These are phyloP conservation scores for Tanypteryx hageni DNA, from an alignment of 2,888 invertebrate species.

Conservation along the genomic window DNA sequence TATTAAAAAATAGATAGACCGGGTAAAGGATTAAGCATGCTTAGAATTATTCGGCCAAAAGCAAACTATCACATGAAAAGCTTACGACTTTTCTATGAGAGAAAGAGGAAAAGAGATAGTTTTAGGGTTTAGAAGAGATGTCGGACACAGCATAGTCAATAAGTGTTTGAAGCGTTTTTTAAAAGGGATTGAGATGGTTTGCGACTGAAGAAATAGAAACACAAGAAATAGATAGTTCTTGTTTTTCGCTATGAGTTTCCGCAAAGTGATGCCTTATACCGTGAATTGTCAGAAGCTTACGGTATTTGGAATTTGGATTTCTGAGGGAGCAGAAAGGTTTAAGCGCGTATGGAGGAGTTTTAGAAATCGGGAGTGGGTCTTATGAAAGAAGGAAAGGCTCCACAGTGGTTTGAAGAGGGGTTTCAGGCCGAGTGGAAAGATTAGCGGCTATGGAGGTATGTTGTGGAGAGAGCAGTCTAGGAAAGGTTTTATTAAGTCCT, in stretches of 20 bases:
- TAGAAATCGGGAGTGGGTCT: slow-evolving; percentile 25
- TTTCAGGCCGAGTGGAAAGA: background rate
- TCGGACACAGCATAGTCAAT: no score
- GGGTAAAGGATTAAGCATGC: no score
- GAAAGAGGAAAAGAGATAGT: no score
- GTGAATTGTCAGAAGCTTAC: slow-evolving; percentile 44
- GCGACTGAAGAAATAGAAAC: no score
- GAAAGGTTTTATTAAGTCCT: slow-evolving; percentile 32
- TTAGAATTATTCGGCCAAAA: no score
- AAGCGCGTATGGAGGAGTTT: slow-evolving; percentile 5
- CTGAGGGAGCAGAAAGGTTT: background rate
- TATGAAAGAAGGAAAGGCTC: background rate
- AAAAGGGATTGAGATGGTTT: background rate
- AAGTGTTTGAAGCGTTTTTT: background rate
- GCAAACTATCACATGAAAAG: no score
- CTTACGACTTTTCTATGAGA: no score
- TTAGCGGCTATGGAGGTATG: slow-evolving; percentile 17
- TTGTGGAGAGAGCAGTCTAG: background rate
- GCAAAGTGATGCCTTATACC: slow-evolving; percentile 23
- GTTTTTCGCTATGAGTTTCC: background rate
- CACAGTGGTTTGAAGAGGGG: background rate
- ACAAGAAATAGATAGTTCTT: background rate
- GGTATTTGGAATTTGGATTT: slow-evolving; percentile 57
- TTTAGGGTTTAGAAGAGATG: no score
- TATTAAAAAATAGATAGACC: no score